Evolutionary conservation across 2,797 vertebrate genomes (phyloP).

Genomic region (Pristis pectinata): DNA sequence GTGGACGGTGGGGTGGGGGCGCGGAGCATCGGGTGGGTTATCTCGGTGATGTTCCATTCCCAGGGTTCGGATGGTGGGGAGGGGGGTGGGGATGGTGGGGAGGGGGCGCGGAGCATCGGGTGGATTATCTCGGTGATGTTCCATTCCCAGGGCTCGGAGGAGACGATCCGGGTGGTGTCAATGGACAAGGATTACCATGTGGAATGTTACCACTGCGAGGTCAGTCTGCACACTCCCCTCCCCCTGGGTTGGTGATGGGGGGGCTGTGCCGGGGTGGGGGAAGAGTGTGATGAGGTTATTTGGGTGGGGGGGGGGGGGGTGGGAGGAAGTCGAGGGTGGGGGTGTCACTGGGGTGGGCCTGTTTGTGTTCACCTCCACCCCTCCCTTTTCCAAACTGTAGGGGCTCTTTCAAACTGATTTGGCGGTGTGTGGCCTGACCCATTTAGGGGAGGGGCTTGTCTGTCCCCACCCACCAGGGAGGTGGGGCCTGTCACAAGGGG

Average conservation of each 20-base stretch:
- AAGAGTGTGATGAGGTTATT: not conserved
- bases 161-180: slow-evolving; percentile 93
- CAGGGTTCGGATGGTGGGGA: no score
- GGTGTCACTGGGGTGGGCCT: not conserved
- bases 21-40: no score
- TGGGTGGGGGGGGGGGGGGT: not conserved
- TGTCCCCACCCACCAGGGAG: no score
- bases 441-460: not conserved
- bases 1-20: not conserved
- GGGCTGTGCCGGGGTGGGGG: not conserved
- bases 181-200: slow-evolving; percentile 99
- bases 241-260: not conserved
- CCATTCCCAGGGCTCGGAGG: slow-evolving; percentile 69
- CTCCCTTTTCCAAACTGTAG: no score
- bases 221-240: slow-evolving; percentile 47
- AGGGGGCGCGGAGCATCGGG: no score
- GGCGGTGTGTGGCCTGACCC: not conserved
- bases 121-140: no score
- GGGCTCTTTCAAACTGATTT: no score
- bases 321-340: not conserved
- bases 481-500: not conserved
- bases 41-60: no score
- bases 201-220: slow-evolving; percentile 98
- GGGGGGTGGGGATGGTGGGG: not conserved
- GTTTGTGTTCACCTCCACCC: no score